Evolutionary conservation across 2,888 invertebrate genomes (phyloP).

Genomic region (Cantharis rufa): DNA sequence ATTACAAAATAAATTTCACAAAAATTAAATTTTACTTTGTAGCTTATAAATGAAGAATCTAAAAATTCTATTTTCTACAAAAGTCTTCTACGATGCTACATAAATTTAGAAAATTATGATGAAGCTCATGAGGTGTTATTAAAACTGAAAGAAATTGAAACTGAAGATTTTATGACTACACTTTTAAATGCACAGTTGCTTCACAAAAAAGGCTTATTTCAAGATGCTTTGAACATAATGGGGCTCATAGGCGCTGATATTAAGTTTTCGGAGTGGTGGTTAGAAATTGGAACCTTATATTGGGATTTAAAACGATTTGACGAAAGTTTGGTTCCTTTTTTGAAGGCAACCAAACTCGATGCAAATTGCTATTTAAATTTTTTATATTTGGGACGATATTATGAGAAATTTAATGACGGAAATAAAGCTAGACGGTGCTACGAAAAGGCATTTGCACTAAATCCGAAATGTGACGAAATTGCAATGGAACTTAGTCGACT

Average conservation of each 20-base stretch:
- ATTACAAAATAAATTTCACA: background rate
- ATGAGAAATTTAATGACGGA: slow-evolving; percentile 67
- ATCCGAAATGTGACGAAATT: slow-evolving; percentile 67
- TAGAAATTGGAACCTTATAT: slow-evolving; percentile 65
- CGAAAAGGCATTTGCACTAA: slow-evolving; percentile 79
- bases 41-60: slow-evolving; percentile 13
- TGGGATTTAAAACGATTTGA: slow-evolving; percentile 64
- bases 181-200: slow-evolving; percentile 60
- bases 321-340: slow-evolving; percentile 65
- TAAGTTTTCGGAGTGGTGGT: slow-evolving; percentile 60
- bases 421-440: slow-evolving; percentile 81
- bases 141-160: slow-evolving; percentile 45
- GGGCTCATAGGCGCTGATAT: slow-evolving; percentile 48
- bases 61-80: background rate
- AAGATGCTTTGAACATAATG: slow-evolving; percentile 62
- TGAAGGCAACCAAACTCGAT: slow-evolving; percentile 72
- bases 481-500: slow-evolving; percentile 77
- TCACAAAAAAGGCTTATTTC: slow-evolving; percentile 58
- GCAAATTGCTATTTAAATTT: slow-evolving; percentile 77
- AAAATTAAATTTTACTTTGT: background rate
- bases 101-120: slow-evolving; percentile 52
- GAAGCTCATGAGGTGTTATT: slow-evolving; percentile 50
- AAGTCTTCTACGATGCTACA: slow-evolving; percentile 42
- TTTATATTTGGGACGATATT: slow-evolving; percentile 76
- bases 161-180: slow-evolving; percentile 39